Evolutionary conservation across 2,888 invertebrate species (phyloP), one percentile per base, ranked within the genome.

Genomic region (Sycophila texana): DNA sequence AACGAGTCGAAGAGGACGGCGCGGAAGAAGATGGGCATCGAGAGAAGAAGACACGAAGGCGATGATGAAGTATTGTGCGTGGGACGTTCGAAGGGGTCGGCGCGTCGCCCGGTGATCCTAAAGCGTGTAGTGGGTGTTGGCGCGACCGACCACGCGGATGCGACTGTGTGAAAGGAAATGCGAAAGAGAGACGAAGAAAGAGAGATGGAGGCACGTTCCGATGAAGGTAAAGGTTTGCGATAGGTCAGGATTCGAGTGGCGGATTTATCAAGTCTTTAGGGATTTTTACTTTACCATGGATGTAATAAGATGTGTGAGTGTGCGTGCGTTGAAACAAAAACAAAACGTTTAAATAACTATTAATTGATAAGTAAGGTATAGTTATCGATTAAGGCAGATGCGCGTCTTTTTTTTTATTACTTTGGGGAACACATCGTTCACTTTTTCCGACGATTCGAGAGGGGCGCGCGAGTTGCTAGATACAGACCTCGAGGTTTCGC

Each of bases 271-370:
- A 87, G 87, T 86, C 86, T 86, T 89, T 88, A 88, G 89, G 88
- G 89, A 89, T 88, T 88, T 87, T 87, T 88, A 88, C 85, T 88
- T 89, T 87, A 88, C 85, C 88, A 86, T 86, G 89, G 83, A 88
- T 89, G 89, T 89, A 88, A 89, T 87, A 85, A 61, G 85, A 71
- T 86, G 89, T 87, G 89, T 89, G 88, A 88, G 88, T 88, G 88
- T 87, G 89, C 86, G 88, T 88, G 88, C 88, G 88, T 88, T 87
- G 85, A 88, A 65, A 67, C 66, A 66, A 67, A 73, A 47, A 39
- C 7, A 7, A 39, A 39, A 39, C 39, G 39, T 39, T 75, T 85
- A 87, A 87, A 87, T 87, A 26, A 88, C 85, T 88, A 88, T 88
- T 89, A 89, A 88, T 88, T 87, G 83, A 88, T 89, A 89, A 90